These are phyloP conservation scores for Meda fulgida DNA, from an alignment of 2,797 vertebrate species.

Conservation along the genomic window DNA sequence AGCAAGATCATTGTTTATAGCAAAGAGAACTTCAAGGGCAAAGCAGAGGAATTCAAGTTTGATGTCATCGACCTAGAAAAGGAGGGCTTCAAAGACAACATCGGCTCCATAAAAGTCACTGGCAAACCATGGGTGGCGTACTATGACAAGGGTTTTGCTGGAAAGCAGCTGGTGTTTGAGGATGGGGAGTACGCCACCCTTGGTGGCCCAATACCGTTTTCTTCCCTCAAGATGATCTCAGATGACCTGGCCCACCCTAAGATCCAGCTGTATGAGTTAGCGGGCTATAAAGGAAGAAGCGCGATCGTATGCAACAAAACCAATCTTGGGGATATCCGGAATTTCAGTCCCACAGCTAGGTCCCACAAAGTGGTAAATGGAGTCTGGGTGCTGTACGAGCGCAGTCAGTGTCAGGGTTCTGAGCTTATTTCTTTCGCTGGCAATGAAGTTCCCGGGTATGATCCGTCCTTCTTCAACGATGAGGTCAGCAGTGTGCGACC, in stretches of 20 bases:
- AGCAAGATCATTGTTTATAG: constrained; percentile 47
- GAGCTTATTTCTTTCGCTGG: background rate
- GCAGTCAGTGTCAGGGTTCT: background rate
- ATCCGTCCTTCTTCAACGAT: too few relatives aligned
- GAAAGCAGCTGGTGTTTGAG: constrained; percentile 6
- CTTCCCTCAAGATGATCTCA: constrained; percentile 13
- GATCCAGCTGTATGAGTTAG: constrained; percentile 29
- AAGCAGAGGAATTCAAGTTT: constrained; percentile 16
- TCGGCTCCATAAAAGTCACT: constrained; percentile 30
- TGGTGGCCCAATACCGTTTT: background rate
- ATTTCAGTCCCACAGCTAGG: too few relatives aligned
- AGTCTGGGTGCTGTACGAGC: background rate
- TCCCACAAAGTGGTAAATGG: too few relatives aligned
- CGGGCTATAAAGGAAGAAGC: background rate
- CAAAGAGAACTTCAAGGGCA: background rate
- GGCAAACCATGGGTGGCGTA: constrained; percentile 42
- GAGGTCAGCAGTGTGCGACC: too few relatives aligned
- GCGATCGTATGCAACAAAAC: rapidly evolving
- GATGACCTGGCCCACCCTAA: constrained; percentile 33
- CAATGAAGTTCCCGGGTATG: rapidly evolving
- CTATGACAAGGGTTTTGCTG: background rate
- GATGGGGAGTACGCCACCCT: constrained; percentile 23
- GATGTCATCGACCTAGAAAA: too few relatives aligned
- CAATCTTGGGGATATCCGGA: too few relatives aligned
- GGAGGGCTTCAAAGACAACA: background rate